Conservation (phyloP, 2,797 vertebrate genomes). For the Caiman crocodilus region DNA sequence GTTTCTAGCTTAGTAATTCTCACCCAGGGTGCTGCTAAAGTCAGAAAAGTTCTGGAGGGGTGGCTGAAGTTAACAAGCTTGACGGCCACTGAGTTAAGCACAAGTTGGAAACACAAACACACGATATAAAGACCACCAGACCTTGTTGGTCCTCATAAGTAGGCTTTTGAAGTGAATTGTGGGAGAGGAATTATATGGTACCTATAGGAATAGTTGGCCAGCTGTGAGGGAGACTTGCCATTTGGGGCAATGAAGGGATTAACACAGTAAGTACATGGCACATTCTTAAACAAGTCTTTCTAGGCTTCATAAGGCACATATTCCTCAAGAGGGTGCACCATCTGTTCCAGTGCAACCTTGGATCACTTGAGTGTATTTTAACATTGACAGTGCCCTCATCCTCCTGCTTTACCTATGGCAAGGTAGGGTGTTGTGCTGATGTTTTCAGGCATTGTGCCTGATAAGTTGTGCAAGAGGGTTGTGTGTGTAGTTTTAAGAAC, state of each 20-base stretch:
- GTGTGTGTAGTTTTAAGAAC: too few relatives aligned
- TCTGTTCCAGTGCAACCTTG: too few relatives aligned
- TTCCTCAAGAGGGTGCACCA: not conserved
- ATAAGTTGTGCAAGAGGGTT: not conserved
- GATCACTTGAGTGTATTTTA: too few relatives aligned
- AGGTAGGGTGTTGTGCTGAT: too few relatives aligned
- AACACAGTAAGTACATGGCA: not conserved
- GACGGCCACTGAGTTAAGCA: too few relatives aligned
- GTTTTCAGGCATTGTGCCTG: too few relatives aligned
- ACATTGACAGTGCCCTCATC: too few relatives aligned
- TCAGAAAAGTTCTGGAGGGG: too few relatives aligned
- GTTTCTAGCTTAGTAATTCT: too few relatives aligned
- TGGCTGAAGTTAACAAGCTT: not conserved
- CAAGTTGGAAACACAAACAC: not conserved
- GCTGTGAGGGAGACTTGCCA: not conserved
- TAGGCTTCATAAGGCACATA: not conserved
- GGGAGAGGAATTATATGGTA: not conserved
- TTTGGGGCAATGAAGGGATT: not conserved
- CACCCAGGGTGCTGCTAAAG: too few relatives aligned
- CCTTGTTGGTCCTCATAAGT: not conserved
- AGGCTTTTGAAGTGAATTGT: not conserved
- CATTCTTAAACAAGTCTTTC: not conserved
- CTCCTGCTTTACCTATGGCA: too few relatives aligned
- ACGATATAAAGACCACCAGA: not conserved
- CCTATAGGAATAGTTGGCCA: not conserved